These are phyloP conservation scores for Gasterosteus aculeatus DNA, from an alignment of 2,113 vertebrate species.

Conservation along the genomic window DNA sequence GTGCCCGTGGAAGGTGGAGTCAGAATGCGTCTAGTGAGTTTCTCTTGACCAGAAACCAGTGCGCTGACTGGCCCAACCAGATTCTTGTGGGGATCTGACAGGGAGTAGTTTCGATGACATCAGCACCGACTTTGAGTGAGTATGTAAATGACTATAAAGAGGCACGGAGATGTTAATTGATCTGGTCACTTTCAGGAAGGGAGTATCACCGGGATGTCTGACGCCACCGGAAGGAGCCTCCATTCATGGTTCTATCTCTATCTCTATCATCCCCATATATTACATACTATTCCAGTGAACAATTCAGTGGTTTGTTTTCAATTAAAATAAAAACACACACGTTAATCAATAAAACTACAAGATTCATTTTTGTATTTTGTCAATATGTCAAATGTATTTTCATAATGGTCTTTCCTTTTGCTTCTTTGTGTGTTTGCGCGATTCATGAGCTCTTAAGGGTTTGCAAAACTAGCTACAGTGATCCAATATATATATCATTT, in stretches of 20 bases:
- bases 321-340: neutral
- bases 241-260: slow-evolving; percentile 10
- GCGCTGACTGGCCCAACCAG: slow-evolving; percentile 31
- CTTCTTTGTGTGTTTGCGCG: neutral
- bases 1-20: slow-evolving; percentile 64
- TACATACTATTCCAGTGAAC: neutral
- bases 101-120: slow-evolving; percentile 72
- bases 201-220: slow-evolving; percentile 49
- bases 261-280: neutral
- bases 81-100: slow-evolving; percentile 61
- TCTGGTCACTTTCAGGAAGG: slow-evolving; percentile 6
- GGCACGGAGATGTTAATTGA: neutral
- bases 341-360: neutral
- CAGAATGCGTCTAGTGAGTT: neutral
- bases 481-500: neutral
- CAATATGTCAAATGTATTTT: neutral
- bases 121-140: neutral
- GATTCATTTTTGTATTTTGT: neutral
- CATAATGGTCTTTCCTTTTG: neutral
- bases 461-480: neutral
- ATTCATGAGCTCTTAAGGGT: neutral
- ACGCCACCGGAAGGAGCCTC: neutral
- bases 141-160: slow-evolving; percentile 26
- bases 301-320: neutral
- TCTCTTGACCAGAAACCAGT: slow-evolving; percentile 65